Evolutionary conservation across 2,888 invertebrate genomes (phyloP), one percentile per base, ranked within the genome.

Genomic region (Clunio marinus): DNA sequence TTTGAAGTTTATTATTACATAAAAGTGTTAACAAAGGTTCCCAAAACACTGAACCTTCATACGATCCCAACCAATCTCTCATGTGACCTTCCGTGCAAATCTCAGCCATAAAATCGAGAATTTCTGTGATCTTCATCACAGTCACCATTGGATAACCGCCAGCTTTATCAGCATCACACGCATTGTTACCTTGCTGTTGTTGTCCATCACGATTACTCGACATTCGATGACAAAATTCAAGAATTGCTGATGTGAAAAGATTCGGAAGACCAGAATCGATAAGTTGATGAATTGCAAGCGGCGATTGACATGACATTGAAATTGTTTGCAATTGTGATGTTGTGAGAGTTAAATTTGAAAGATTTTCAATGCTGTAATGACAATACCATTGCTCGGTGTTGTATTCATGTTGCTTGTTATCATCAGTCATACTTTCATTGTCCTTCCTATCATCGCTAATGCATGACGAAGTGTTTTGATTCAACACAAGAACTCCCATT

Each of bases 31-130:
- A 81, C 70, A 95, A 80, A 2, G 91, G 89, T 58, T 87, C 83
- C 94, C 94, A 95, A 80, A 94, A 95, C n/a, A 84, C 82, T 1
- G 88, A 85, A 5, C 93, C 93, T 72, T 89, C 86, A 60, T 82
- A 79, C 0, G 86, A 85, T 13, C 94, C 94, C 58, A 95, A 83
- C 94, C 94, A 95, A 77, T 92, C 91, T 72, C 92, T 87, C 82
- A 94, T 87, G 71, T 86, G 83, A 20, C 88, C 87, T 74, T 92
- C 93, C 22, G 87, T 84, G 75, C 91, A 89, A 69, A 93, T 84
- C 71, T 89, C 87, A 0, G 89, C 86, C 74, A 93, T 87, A 80
- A 94, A 93, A 73, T 89, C 87, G 70, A 95, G 83, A 63, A 91
- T 84, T 60, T 83, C 81, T 0, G 85, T 83, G 58, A 87, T 83